These are phyloP conservation scores for Lysiphlebus fabarum DNA, from an alignment of 1,140 invertebrate genomes.

Conservation along the genomic window DNA sequence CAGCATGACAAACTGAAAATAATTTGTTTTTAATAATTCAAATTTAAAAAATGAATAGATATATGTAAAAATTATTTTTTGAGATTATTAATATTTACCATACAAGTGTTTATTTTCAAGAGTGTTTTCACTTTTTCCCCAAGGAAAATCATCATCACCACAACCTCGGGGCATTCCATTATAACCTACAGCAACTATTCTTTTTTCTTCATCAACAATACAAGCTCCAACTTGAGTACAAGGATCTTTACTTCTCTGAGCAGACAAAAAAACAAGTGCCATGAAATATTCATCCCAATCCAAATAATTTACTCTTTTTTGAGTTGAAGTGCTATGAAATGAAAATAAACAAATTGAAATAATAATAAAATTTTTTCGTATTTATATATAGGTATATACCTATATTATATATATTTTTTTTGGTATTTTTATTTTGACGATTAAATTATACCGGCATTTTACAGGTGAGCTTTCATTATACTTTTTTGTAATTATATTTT, in stretches of 20 bases:
- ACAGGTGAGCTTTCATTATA: too few species aligned
- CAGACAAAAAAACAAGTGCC: constrained; percentile 76
- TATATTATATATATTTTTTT: constrained; percentile 41
- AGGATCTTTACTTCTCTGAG: constrained; percentile 92
- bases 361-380: too few species aligned
- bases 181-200: constrained; percentile 90
- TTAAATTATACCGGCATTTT: too few species aligned
- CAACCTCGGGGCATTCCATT: constrained; percentile 94
- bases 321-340: constrained; percentile 41
- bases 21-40: constrained; percentile 6
- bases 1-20: constrained; percentile 90
- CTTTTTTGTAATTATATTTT: too few species aligned
- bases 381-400: constrained; percentile 20
- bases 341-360: too few species aligned
- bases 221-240: constrained; percentile 89
- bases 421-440: too few species aligned
- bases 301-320: constrained; percentile 61
- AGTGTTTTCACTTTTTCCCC: constrained; percentile 64
- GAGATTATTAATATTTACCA: constrained; percentile 58
- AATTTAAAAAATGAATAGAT: constrained; percentile 2
- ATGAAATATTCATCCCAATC: constrained; percentile 88
- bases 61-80: constrained; percentile 19
- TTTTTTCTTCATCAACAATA: constrained; percentile 84
- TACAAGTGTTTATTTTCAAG: constrained; percentile 81
- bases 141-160: constrained; percentile 84